Evolutionary conservation across 2,888 invertebrate genomes (phyloP).

Genomic region (Pyrrhosoma nymphula): DNA sequence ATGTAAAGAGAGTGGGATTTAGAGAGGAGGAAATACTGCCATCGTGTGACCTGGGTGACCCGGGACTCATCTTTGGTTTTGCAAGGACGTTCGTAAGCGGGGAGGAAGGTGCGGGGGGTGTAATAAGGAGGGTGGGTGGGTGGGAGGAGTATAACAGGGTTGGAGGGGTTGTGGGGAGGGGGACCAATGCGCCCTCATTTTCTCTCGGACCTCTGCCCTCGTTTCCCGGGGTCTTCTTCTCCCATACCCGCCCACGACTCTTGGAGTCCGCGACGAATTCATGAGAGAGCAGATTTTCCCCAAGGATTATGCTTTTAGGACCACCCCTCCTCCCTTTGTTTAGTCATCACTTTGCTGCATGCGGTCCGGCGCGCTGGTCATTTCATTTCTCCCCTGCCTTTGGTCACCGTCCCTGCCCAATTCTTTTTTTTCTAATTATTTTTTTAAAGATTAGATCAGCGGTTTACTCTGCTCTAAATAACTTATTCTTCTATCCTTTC

Average conservation of each 20-base stretch:
- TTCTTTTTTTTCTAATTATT: neutral
- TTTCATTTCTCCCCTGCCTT: neutral
- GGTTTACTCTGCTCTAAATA: neutral
- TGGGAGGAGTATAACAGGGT: too few relatives aligned
- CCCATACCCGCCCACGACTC: too few relatives aligned
- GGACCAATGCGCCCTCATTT: constrained; percentile 8
- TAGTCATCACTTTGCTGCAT: constrained; percentile 24
- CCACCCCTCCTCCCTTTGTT: neutral
- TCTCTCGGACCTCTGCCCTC: neutral
- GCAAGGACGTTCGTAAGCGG: neutral
- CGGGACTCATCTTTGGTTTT: neutral
- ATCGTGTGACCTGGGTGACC: neutral
- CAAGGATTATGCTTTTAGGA: neutral
- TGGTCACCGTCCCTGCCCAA: neutral
- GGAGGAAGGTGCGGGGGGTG: neutral
- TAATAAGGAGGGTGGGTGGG: too few relatives aligned
- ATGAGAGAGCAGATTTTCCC: constrained; percentile 22
- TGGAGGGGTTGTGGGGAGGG: neutral
- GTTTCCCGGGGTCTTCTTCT: neutral
- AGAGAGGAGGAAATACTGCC: neutral
- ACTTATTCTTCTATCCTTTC: neutral
- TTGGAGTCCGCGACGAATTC: neutral
- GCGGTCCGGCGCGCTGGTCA: neutral
- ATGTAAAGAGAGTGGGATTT: neutral
- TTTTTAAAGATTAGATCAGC: neutral